Evolutionary conservation across 2,888 invertebrate genomes (phyloP), one percentile per base, ranked within the genome.

Genomic region (Idaea dimidiata): DNA sequence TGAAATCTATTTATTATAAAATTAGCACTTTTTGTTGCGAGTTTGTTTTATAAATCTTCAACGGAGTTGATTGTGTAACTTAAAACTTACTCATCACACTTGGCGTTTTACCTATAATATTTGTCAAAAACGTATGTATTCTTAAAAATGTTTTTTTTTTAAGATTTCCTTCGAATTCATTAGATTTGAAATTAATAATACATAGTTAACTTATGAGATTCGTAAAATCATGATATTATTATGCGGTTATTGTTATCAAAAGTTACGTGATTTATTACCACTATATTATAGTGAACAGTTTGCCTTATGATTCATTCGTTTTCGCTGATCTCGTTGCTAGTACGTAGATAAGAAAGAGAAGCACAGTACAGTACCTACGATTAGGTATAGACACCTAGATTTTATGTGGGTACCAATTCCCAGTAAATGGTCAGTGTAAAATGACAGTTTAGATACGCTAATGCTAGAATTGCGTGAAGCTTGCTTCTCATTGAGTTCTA

Each of bases 1-100:
- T 77, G 83, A 80, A 83, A 82, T 79, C 70, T 76, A 66, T 69
- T 70, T 74, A 66, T 66, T 70, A 74, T 79, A 77, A 73, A 81
- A 82, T 84, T 77, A 80, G 62, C 72, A 73, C 69, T 70, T 76
- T 78, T 80, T 80, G 78, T 76, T 79, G 68, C 62, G 62, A 66
- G 70, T 71, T 72, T 76, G 74, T 77, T 76, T 73, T 73, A 65
- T 17, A 17, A 72, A 69, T 68, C 69, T 72, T 66, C 24, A 65
- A 58, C 63, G 59, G 62, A 62, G 69, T 73, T 64, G 71, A 72
- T 77, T 79, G 70, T 71, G 66, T 67, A 71, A 76, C 64, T 60
- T 66, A 62, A 66, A 58, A 24, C 3, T 24, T 24, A 24, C 24
- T 24, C 24, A 24, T 66, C 54, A 61, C 66, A 43, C 18, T 60